phyloP scores from a whole-genome alignment of 2,888 invertebrate species.

The Phyto melanocephala region DNA sequence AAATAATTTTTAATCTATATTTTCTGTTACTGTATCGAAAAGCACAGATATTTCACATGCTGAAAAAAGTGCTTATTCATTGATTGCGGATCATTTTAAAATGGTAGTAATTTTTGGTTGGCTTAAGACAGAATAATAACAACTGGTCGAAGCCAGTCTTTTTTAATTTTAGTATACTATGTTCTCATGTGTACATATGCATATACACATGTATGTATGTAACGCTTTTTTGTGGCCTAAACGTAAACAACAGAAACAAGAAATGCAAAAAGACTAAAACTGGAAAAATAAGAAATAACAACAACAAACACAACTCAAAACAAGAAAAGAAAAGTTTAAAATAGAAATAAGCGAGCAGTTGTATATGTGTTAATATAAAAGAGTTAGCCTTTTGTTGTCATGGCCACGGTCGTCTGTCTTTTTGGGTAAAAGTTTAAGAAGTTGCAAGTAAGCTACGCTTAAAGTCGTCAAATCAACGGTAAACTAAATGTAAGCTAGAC shows the following conservation, averaged over 20 bases:
- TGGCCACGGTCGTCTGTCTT: constrained; percentile 55
- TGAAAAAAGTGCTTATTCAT: too few species aligned
- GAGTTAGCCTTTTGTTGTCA: constrained; percentile 53
- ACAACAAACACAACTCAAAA: constrained; percentile 23
- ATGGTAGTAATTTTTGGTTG: too few species aligned
- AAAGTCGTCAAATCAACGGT: constrained; percentile 42
- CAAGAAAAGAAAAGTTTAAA: constrained; percentile 51
- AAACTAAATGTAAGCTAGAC: constrained; percentile 61
- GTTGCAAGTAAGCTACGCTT: constrained; percentile 58
- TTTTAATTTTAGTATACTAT: too few species aligned
- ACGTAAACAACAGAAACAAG: constrained; percentile 38
- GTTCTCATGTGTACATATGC: background rate
- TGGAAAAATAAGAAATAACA: constrained; percentile 44
- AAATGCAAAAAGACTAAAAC: constrained; percentile 48
- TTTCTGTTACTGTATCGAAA: too few species aligned
- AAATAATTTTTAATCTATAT: too few species aligned
- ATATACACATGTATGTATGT: too few species aligned
- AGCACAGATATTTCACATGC: too few species aligned
- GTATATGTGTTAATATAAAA: background rate
- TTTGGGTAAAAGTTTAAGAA: constrained; percentile 64
- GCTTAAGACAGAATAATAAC: constrained; percentile 27
- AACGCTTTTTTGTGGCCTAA: constrained; percentile 33
- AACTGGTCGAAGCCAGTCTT: constrained; percentile 20
- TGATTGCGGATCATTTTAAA: too few species aligned
- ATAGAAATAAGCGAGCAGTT: background rate